phyloP scores from a whole-genome alignment of 2,113 vertebrate species.

The Upupa epops region DNA sequence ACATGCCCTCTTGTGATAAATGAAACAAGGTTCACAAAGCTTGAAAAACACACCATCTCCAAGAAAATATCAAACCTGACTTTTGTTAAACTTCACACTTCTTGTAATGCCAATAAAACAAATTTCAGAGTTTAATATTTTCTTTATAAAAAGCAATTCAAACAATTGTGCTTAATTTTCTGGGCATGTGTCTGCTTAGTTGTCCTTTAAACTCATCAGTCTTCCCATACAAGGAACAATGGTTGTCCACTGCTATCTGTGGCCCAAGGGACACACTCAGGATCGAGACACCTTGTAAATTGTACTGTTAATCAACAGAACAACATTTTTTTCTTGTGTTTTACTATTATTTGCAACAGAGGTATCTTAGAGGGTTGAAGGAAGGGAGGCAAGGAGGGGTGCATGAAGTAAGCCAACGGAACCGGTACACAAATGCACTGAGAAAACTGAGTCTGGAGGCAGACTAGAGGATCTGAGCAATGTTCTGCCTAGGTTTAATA shows the following conservation, averaged over 20 bases:
- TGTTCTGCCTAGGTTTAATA: neutral
- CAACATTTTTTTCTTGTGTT: neutral
- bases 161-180: slow-evolving; percentile 79
- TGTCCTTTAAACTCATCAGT: slow-evolving; percentile 79
- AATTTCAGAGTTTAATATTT: slow-evolving; percentile 26
- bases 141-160: slow-evolving; percentile 30
- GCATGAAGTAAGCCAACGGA: neutral
- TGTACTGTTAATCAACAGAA: neutral
- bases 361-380: neutral
- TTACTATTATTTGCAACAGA: rapidly evolving
- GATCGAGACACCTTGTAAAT: neutral
- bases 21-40: slow-evolving; percentile 56
- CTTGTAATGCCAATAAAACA: slow-evolving; percentile 31
- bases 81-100: slow-evolving; percentile 43
- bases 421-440: rapidly evolving
- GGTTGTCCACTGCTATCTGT: neutral
- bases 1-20: slow-evolving; percentile 64
- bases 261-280: neutral
- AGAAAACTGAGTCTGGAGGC: neutral
- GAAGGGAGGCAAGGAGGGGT: neutral
- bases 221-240: slow-evolving; percentile 66
- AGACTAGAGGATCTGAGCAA: neutral
- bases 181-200: slow-evolving; percentile 78
- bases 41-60: slow-evolving; percentile 47
- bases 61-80: slow-evolving; percentile 48